Evolutionary conservation across 2,888 invertebrate genomes (phyloP), one percentile per base, ranked within the genome.

Genomic region (Perithous albicinctus): DNA sequence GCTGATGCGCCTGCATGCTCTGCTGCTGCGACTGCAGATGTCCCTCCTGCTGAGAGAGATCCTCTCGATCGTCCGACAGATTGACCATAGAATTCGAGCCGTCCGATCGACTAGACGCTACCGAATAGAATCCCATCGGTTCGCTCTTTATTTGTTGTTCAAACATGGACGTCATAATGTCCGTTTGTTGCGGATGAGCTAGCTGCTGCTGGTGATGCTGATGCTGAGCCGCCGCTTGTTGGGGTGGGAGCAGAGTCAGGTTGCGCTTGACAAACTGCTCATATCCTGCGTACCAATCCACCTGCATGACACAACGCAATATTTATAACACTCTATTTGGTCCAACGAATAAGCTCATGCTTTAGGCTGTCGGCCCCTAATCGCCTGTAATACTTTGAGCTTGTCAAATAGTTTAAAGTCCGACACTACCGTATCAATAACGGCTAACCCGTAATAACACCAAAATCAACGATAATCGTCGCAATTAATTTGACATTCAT

Each of bases 71-170:
- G 70, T 93, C 92, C 0, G 93, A 92, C 76, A 93, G 77, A 84
- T 92, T 93, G 59, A 93, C 91, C 89, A 93, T 92, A n/a, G 92
- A 92, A 73, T 92, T 92, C 4, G 93, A 92, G 77, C 92, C 92
- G 63, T 93, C 93, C 38, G 92, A 92, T 63, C 92, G 88, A 84
- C 91, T 93, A n/a, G 93, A 92, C 12, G 92, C 92, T 81, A 93
- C 91, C 59, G 93, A 93, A 88, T 93, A 93, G 87, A 93, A 95
- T 93, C 95, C 95, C 95, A 95, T 95, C 86, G 95, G 95, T 93
- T 95, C 95, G 88, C 95, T 95, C 93, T 95, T 95, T 90, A 95
- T 95, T 92, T 95, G 95, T 92, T 95, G 95, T 92, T 95, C 95
- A 89, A 95, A 95, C 95, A 95, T 95, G 92, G 92, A 93, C 84